Base-by-base conservation (phyloP, 2,797 vertebrate species). In the Sebastes dallii region DNA sequence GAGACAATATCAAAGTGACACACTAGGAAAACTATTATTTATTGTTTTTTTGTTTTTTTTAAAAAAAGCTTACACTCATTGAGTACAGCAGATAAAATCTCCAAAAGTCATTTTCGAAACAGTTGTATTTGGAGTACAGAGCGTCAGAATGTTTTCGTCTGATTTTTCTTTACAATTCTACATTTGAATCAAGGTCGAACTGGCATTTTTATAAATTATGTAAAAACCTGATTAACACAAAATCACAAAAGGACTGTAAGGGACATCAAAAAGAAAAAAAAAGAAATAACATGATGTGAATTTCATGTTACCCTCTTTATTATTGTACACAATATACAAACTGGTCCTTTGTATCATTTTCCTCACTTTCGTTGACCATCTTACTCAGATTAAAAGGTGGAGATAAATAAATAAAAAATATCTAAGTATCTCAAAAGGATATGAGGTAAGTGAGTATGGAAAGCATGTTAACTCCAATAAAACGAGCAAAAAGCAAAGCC, bases 1-100 rank as follows among this genome's bases (percentile, higher is more conserved):
- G 82, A 91, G 67, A 92, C 87, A 56, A 72, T 78, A 75, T 87
- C 75, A 92, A 93, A 93, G 90, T 93, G 89, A 92, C 96, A 95
- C 97, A 97, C 98, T 99, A 97, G 96, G 96, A 99, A 99, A 99
- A 98, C 96, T 98, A 97, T 96, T 94, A 90, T 99, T 99, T 99
- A 98, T 98, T 99, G 97, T 79, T 97, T 76, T 96, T 96, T 95
- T 75, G 72, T 64, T 67, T 72, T 72, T 77, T n/a, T 8, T 61
- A 75, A 71, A 87, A 91, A 98, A 97, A 96, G 95, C 96, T 97
- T 98, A 99, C 97, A 99, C 96, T 96, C 95, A 97, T 97, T 97
- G 96, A 99, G 97, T 97, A 97, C 96, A 97, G 97, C 97, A 97
- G 97, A 97, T 99, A 98, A 99, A 99, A 99, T 94, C 94, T 96